Evolutionary conservation across 2,797 vertebrate genomes (phyloP), one percentile per base, ranked within the genome.

Genomic region (Salarias fasciatus): DNA sequence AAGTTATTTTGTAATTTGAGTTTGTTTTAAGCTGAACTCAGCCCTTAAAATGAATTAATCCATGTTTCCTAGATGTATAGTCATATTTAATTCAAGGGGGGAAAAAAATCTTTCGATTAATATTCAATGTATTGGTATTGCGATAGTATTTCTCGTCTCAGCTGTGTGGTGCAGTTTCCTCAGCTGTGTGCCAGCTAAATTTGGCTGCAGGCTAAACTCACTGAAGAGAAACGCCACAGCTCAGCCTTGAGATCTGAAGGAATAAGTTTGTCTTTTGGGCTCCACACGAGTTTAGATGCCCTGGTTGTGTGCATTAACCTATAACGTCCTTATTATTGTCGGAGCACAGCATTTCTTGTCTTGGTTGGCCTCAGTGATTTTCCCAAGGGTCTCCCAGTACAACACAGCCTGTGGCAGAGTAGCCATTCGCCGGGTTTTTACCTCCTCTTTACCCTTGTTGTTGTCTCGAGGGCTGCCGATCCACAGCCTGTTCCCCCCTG

Each of bases 391-490:
- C 33, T 52, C 49, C 59, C 35, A 7, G 51, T 53, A 74, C 54
- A 85, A 72, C 55, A 61, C 51, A 30, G 64, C 80, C 75, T 64
- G 18, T 58, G 66, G 79, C 68, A 58, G 28, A 67, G 45, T 63
- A 51, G 72, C 80, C 61, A 59, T 29, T 42, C 57, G 72, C 75
- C 63, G 40, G 48, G 52, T 51, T 76, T 72, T 40, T 51, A 30
- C 38, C 60, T 54, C 38, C 38, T 67, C 75, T 31, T 41, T 46
- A 37, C 31, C 63, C 57, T 61, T n/a, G 4, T 53, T 72, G 50
- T 63, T 51, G 40, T 87, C 74, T 69, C 33, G 1, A 68, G 65
- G 81, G 73, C 51, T 70, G 77, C 54, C 51, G n/a, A 64, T 69
- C 53, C 67, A 57, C 61, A 67, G 53, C 45, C 52, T 37, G 41